Evolutionary conservation across 2,888 invertebrate species (phyloP), one percentile per base, ranked within the genome.

Genomic region (Ochlodes sylvanus): DNA sequence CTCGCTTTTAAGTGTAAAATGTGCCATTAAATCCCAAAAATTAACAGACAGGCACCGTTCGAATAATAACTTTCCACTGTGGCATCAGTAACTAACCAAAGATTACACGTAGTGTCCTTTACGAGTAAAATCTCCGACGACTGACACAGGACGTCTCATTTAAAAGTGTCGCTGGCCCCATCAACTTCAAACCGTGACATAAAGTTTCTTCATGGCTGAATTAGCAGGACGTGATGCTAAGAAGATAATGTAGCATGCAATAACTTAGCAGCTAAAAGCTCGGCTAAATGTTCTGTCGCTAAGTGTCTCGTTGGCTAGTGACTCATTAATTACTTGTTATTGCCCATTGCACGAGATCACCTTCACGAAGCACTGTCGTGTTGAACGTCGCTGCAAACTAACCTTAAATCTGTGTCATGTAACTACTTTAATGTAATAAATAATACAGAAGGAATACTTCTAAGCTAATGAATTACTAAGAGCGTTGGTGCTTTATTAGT

Each of bases 271-370:
- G 27, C 57, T 57, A 57, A 57, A 65, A 63, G 21, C 55, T 56
- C 12, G 41, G 38, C 15, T 41, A 27, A 67, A 61, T 55, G 66
- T 55, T 55, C 60, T 61, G 66, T 44, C n/a, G 58, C 60, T 60
- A 34, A 67, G 42, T 61, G 44, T 54, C 34, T 54, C 19, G 50
- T 61, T 61, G 12, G 42, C 58, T n/a, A 42, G 47, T 67, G 54
- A 19, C 57, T 41, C 66, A 55, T 67, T 67, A 67, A 67, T 67
- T 67, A 67, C 42, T 61, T 54, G 32, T 34, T 44, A 67, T 42
- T 54, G 34, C 60, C 54, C 58, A 54, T 60, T 50, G 32, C 65
- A 66, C 54, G 66, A 19, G 66, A 66, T 66, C 32, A 58, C 58
- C 60, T 66, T 66, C 41, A 54, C 38, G 19, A 60, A 60, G 21